These are phyloP conservation scores for Accipiter cooperii DNA, from an alignment of 2,113 vertebrate species.

Conservation along the genomic window DNA sequence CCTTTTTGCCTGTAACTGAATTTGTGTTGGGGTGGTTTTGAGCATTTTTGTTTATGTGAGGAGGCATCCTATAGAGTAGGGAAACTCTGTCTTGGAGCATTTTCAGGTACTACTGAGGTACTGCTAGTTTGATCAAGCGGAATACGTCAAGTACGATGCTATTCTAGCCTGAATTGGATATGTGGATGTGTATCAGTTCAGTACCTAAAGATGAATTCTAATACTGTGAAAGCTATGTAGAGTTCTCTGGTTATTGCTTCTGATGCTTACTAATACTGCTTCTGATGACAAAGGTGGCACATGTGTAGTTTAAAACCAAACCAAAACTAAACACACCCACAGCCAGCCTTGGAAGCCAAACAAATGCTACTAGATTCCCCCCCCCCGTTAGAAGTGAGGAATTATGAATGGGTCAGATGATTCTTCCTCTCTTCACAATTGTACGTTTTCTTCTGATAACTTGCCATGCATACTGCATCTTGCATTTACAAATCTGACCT, in stretches of 20 bases:
- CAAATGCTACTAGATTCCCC: neutral
- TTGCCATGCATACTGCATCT: neutral
- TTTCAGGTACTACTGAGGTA: neutral
- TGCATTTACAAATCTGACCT: neutral
- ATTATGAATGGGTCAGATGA: neutral
- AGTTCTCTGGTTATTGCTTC: neutral
- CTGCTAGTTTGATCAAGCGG: neutral
- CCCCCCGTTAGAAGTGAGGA: neutral
- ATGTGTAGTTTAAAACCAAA: neutral
- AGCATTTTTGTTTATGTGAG: neutral
- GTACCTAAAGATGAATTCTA: neutral
- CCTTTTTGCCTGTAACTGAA: neutral
- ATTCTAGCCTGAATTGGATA: neutral
- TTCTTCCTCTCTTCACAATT: neutral
- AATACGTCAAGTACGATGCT: fast-evolving
- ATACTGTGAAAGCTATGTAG: neutral
- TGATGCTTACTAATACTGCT: neutral
- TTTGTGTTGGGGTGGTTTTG: neutral
- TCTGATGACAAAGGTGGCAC: neutral
- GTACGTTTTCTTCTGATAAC: neutral
- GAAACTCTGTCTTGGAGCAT: neutral
- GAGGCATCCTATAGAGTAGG: neutral
- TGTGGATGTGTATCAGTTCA: neutral
- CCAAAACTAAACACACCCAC: neutral
- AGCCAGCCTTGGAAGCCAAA: neutral